These are phyloP conservation scores for Schizopygopsis malacanthus DNA, from an alignment of 2,797 vertebrate genomes.

Conservation along the genomic window DNA sequence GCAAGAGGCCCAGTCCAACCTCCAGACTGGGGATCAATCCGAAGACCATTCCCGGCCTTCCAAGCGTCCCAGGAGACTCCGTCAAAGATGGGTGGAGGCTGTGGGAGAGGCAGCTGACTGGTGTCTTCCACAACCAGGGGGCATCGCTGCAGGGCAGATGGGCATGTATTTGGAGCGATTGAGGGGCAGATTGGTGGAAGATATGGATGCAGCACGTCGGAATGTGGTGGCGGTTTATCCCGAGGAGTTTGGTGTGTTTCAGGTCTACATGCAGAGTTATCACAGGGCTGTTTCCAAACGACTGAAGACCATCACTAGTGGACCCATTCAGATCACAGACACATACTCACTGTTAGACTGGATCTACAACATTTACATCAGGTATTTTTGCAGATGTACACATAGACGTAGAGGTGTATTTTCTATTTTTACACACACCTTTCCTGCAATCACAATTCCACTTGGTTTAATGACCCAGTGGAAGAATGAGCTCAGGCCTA, in stretches of 20 bases:
- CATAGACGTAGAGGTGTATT: neutral
- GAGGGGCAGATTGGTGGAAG: constrained; percentile 81
- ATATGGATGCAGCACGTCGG: constrained; percentile 83
- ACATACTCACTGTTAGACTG: constrained; percentile 91
- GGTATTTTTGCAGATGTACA: constrained; percentile 69
- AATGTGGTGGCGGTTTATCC: constrained; percentile 90
- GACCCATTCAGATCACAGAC: constrained; percentile 83
- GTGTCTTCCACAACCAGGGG: constrained; percentile 80
- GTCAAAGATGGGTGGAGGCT: constrained; percentile 84
- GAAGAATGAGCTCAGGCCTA: constrained; percentile 56
- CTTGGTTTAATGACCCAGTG: constrained; percentile 44
- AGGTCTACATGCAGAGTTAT: constrained; percentile 89
- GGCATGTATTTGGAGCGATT: constrained; percentile 82
- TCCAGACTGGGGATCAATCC: constrained; percentile 36
- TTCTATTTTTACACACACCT: constrained; percentile 42
- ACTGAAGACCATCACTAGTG: constrained; percentile 77
- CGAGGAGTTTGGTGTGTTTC: constrained; percentile 83
- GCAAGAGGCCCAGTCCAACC: constrained; percentile 68
- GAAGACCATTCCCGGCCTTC: constrained; percentile 55
- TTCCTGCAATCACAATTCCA: constrained; percentile 40
- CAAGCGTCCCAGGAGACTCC: constrained; percentile 78
- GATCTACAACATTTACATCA: constrained; percentile 92
- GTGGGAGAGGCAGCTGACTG: constrained; percentile 83
- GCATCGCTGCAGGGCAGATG: constrained; percentile 82
- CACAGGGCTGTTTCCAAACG: constrained; percentile 85